These are phyloP conservation scores for Aleiodes testaceus DNA, from an alignment of 2,888 invertebrate genomes.

Conservation along the genomic window DNA sequence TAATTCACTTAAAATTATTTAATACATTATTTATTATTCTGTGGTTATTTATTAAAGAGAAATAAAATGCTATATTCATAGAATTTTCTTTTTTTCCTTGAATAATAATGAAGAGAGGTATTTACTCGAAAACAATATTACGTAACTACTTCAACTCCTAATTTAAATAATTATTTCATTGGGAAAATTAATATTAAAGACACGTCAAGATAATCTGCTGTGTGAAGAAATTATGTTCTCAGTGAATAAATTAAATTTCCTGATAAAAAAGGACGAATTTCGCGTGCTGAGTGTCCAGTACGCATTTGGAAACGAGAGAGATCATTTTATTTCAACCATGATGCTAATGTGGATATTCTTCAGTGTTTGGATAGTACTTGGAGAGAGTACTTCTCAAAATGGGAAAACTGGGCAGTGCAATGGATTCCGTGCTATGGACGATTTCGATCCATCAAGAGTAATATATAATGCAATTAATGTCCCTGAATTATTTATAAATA, in stretches of 20 bases:
- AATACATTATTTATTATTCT: conserved; percentile 18
- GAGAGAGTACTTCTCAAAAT: background rate
- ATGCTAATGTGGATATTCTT: too few species aligned
- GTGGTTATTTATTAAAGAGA: background rate
- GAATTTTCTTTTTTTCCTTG: background rate
- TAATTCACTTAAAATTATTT: background rate
- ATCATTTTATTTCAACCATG: too few species aligned
- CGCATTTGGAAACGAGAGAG: too few species aligned
- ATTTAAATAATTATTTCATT: conserved; percentile 9
- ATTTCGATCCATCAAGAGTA: conserved; percentile 13
- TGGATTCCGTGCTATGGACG: background rate
- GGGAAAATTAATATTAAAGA: background rate
- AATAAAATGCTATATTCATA: background rate
- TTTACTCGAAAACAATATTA: background rate
- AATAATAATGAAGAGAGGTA: too few species aligned
- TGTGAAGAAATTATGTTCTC: background rate
- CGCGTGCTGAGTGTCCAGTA: too few species aligned
- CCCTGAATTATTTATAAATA: too few species aligned
- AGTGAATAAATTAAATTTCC: conserved; percentile 12
- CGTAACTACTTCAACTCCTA: background rate
- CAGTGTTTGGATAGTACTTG: too few species aligned
- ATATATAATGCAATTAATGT: background rate
- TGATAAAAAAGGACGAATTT: too few species aligned
- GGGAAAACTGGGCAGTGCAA: background rate
- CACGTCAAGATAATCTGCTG: too few species aligned